phyloP scores from a whole-genome alignment of 2,113 vertebrate species.

The Stegastes partitus region DNA sequence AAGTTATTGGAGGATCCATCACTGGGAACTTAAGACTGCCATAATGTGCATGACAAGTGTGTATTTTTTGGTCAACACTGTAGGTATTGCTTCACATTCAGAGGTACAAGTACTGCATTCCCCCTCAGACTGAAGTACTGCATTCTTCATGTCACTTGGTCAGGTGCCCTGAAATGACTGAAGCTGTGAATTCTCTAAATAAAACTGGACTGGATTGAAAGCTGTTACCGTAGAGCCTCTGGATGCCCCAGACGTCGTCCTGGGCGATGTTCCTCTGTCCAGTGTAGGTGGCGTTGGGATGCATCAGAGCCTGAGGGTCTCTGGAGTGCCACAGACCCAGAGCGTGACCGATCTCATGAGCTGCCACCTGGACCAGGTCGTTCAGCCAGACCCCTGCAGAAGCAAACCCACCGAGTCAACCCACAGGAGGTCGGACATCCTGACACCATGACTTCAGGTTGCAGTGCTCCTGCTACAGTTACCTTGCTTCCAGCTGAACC shows the following conservation, averaged over 20 bases:
- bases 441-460: too few species aligned
- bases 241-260: slow-evolving; percentile 89
- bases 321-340: slow-evolving; percentile 88
- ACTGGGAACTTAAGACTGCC: too few species aligned
- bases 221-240: slow-evolving; percentile 85
- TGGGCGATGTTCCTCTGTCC: slow-evolving; percentile 85
- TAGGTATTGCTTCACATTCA: too few species aligned
- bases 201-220: background rate
- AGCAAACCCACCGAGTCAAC: background rate
- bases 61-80: too few species aligned
- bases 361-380: slow-evolving; percentile 88
- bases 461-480: background rate
- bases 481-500: slow-evolving; percentile 91
- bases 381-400: slow-evolving; percentile 87
- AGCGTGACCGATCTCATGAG: slow-evolving; percentile 89
- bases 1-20: too few species aligned
- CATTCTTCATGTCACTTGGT: background rate
- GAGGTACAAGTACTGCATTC: background rate
- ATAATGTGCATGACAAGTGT: too few species aligned
- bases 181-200: too few species aligned
- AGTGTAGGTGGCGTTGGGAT: slow-evolving; percentile 88
- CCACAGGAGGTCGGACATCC: too few species aligned
- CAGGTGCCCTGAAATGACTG: too few species aligned
- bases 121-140: background rate
- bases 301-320: slow-evolving; percentile 86